Conservation (phyloP, 1,140 invertebrate species). For the Asobara japonica region DNA sequence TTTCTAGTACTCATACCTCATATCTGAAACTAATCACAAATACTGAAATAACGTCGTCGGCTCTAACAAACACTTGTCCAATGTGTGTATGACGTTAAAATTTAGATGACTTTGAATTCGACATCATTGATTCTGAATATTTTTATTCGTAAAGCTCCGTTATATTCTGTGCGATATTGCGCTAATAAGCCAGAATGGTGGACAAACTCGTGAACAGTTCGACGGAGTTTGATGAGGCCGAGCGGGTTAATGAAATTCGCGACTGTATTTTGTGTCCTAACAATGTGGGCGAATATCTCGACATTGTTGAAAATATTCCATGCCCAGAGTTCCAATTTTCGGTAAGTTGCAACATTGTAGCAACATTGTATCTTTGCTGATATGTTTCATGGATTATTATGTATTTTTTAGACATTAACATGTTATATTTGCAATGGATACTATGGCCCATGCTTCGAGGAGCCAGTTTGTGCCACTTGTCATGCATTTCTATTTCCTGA, state of each 20-base stretch:
- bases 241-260: neutral
- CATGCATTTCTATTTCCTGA: conserved; percentile 90
- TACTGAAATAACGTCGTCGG: no score
- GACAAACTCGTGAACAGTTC: neutral
- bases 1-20: no score
- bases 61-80: no score
- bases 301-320: neutral
- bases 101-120: no score
- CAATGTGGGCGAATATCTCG: neutral
- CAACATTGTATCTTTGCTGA: neutral
- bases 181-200: no score
- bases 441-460: conserved; percentile 90
- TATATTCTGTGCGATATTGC: no score
- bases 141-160: no score
- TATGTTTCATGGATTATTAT: neutral
- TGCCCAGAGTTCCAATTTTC: neutral
- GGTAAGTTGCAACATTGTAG: neutral
- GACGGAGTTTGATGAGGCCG: neutral
- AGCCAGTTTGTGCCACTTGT: conserved; percentile 92
- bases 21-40: no score
- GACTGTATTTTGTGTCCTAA: neutral
- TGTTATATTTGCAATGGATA: conserved; percentile 91
- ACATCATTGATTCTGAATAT: no score
- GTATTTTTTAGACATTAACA: conserved; percentile 66
- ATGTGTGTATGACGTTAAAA: no score